Evolutionary conservation across 2,888 invertebrate genomes (phyloP), one percentile per base, ranked within the genome.

Genomic region (Yponomeuta malinellus): DNA sequence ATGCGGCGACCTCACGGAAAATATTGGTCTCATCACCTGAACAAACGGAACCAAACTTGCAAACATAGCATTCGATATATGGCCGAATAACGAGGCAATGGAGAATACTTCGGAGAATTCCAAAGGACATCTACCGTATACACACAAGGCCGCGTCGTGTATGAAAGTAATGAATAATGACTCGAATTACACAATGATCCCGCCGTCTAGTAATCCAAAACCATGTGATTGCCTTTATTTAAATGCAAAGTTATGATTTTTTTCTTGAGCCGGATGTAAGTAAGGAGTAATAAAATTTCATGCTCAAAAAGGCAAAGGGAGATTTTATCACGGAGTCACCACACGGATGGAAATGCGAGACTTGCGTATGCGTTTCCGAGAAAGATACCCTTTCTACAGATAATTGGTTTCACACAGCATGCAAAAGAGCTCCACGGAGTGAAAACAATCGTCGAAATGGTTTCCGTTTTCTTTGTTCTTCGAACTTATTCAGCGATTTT

Each of bases 191-290:
- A 59, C 43, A 65, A 65, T 33, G 33, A 10, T 33, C 29, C 6
- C 78, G 15, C 52, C 52, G 52, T 15, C 52, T 79, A 77, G 81
- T 76, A 83, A 83, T 78, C 73, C 73, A 78, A 83, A 76, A 81
- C 80, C 80, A 75, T 78, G 78, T 74, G 78, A 80, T 79, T 80
- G 79, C 75, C 76, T 67, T 67, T 43, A 67, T 33, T 33, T 65
- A 12, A 29, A 65, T 29, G 31, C 10, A 65, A 65, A 65, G 10
- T 23, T 23, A 12, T 15, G 52, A 15, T 4, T 59, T 15, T 15
- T 12, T 59, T 52, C 12, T 15, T 59, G 52, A 59, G 15, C 52
- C 52, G 52, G 52, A 59, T 59, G 52, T 59, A 59, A 15, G 52
- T 59, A 59, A 9, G 29, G n/a, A 29, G 64, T 8, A 1, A 43